Evolutionary conservation across 2,797 vertebrate genomes (phyloP).

Genomic region (Astyanax mexicanus): DNA sequence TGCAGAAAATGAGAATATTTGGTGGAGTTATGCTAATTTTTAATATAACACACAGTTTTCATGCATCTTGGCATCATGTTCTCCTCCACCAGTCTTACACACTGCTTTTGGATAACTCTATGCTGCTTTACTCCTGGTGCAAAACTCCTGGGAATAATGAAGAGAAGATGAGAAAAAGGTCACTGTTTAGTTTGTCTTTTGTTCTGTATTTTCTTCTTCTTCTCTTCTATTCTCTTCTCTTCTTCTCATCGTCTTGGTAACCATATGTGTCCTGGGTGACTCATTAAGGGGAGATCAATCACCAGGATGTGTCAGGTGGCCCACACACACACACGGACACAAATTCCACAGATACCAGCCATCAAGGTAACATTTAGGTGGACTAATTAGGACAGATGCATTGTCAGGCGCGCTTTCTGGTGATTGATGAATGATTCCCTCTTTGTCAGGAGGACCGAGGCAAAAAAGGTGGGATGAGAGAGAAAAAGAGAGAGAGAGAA

Average conservation of each 20-base stretch:
- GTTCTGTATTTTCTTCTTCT: conserved; percentile 23
- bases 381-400: conserved; percentile 78
- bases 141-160: background rate
- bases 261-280: conserved; percentile 50
- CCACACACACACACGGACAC: conserved; percentile 51
- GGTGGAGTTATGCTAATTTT: too few relatives aligned
- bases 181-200: conserved; percentile 39
- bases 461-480: conserved; percentile 64
- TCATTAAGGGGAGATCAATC: conserved; percentile 66
- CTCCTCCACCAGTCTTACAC: too few relatives aligned
- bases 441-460: conserved; percentile 70
- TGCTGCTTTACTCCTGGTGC: too few relatives aligned
- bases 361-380: conserved; percentile 80
- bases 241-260: conserved; percentile 47
- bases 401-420: conserved; percentile 79
- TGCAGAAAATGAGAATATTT: too few relatives aligned
- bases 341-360: conserved; percentile 62
- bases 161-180: conserved; percentile 14
- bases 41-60: too few relatives aligned
- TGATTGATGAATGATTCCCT: conserved; percentile 88
- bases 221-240: conserved; percentile 27
- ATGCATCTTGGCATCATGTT: too few relatives aligned
- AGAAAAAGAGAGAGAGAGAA: conserved; percentile 40
- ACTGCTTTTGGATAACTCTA: too few relatives aligned
- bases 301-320: conserved; percentile 54